Conservation (phyloP, 1,140 invertebrate genomes). For the Grapholita molesta region DNA sequence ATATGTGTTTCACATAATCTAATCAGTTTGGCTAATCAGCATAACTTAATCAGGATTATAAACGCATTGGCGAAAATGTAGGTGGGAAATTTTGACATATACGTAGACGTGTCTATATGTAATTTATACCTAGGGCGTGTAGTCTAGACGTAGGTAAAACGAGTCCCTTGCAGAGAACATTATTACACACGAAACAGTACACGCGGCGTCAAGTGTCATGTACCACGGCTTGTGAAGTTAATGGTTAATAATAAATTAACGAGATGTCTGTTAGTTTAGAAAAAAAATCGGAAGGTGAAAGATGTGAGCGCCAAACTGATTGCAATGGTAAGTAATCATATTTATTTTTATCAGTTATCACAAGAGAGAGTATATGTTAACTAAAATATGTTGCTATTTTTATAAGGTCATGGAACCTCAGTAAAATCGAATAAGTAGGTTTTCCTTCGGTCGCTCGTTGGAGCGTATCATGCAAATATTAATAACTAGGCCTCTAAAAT, state of each 20-base stretch:
- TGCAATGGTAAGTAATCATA: background rate
- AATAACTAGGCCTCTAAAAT: slow-evolving; percentile 17
- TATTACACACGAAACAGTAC: background rate
- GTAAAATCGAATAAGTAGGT: background rate
- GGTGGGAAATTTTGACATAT: background rate
- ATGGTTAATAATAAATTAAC: background rate
- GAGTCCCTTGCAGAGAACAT: background rate
- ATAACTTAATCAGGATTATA: too few relatives aligned
- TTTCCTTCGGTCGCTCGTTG: background rate
- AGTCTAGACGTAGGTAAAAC: slow-evolving; percentile 25
- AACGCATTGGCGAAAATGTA: background rate
- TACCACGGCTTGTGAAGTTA: background rate
- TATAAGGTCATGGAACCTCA: slow-evolving; percentile 13
- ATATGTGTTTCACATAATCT: background rate
- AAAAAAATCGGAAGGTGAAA: background rate
- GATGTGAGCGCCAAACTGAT: background rate
- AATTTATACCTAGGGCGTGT: slow-evolving; percentile 5
- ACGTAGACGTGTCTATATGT: background rate
- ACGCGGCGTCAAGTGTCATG: too few relatives aligned
- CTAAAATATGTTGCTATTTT: background rate
- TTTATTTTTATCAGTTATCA: background rate
- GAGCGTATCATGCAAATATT: background rate
- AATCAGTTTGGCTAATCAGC: background rate
- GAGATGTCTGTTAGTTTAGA: background rate
- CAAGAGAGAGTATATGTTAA: background rate